These are phyloP conservation scores for Marmota monax DNA, from an alignment of 2,113 vertebrate species.

Conservation along the genomic window DNA sequence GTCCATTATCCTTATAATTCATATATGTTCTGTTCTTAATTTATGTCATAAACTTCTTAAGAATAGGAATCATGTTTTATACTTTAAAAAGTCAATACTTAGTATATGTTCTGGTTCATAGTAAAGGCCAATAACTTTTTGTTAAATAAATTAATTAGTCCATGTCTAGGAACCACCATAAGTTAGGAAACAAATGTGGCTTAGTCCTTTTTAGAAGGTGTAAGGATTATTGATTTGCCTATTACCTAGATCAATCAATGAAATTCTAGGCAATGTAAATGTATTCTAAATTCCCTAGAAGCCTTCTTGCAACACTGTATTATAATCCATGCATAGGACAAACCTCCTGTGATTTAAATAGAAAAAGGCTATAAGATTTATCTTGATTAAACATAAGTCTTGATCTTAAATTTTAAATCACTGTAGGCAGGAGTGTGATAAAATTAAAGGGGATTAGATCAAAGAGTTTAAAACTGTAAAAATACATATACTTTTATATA, in stretches of 20 bases:
- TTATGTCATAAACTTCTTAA: not conserved
- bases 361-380: not conserved
- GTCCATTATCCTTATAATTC: not conserved
- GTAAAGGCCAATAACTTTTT: not conserved
- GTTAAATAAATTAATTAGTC: conserved; percentile 40
- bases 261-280: conserved; percentile 2
- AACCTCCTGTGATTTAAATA: conserved; percentile 25
- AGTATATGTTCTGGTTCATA: not conserved
- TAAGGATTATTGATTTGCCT: not conserved
- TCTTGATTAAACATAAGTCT: conserved; percentile 57
- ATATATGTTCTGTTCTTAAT: not conserved
- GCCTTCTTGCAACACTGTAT: not conserved
- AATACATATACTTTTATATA: not conserved
- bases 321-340: not conserved
- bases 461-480: conserved; percentile 62
- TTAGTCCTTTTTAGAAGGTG: not conserved
- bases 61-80: not conserved
- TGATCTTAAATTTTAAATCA: conserved; percentile 40
- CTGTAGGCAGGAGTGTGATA: not conserved
- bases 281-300: not conserved
- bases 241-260: not conserved
- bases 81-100: not conserved
- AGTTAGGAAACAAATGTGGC: not conserved
- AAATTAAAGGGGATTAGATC: not conserved
- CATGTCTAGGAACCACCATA: not conserved